Conservation (phyloP, 2,888 invertebrate species). For the Lathronympha strigana region DNA sequence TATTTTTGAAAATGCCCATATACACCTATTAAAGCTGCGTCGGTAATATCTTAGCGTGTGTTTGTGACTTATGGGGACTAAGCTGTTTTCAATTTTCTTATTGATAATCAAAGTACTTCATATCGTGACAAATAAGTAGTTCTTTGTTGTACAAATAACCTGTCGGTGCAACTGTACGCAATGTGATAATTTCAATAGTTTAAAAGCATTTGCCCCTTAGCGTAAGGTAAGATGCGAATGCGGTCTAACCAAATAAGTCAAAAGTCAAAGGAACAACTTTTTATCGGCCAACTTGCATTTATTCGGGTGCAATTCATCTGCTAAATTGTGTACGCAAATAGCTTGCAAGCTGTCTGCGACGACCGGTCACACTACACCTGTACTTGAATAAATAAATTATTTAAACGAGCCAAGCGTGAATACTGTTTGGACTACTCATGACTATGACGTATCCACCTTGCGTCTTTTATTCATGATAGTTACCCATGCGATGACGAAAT, state of each 20-base stretch:
- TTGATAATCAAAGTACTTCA: too few species aligned
- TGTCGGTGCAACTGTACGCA: not conserved
- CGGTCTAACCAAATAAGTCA: constrained; percentile 28
- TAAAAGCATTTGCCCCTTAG: constrained; percentile 2
- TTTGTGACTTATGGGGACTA: not conserved
- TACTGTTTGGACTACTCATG: constrained; percentile 9
- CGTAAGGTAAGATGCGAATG: constrained; percentile 15
- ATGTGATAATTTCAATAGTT: not conserved
- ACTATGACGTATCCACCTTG: constrained; percentile 16
- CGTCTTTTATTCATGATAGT: constrained; percentile 15
- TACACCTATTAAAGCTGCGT: constrained; percentile 30
- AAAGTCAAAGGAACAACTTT: constrained; percentile 28
- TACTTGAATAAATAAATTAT: constrained; percentile 52
- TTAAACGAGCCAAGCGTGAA: constrained; percentile 22
- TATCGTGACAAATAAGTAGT: not conserved
- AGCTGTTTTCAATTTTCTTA: not conserved
- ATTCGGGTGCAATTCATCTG: constrained; percentile 47
- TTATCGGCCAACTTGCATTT: constrained; percentile 44
- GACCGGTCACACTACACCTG: constrained; percentile 61
- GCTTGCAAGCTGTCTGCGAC: constrained; percentile 45
- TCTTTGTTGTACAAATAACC: not conserved
- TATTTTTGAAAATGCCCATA: too few species aligned
- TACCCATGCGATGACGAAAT: not conserved
- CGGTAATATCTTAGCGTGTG: constrained; percentile 13
- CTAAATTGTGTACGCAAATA: constrained; percentile 51